Base-by-base conservation (phyloP, 2,113 vertebrate species). In the Albula glossodonta region DNA sequence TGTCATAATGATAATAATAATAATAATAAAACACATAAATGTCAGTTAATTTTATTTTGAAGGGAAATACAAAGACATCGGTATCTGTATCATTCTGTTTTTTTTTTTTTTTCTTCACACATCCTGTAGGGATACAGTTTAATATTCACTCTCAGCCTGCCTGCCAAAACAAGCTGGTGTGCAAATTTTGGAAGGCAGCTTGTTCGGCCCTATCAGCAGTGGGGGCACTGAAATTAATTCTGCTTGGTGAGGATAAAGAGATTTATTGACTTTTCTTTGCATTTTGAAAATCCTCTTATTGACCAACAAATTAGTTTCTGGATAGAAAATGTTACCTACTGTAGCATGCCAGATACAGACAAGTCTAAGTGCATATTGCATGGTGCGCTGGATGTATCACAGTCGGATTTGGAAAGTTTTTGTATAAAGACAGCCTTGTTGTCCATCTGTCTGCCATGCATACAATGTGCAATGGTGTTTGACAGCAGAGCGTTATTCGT, bases 201-300 rank as follows among this genome's bases (percentile, higher is more conserved):
- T 74, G 2, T 51, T 50, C 78, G 22, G 48, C 5, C 13, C 22
- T 77, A 77, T 77, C 22, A 22, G 22, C 70, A 77, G 25, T 77
- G 70, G 70, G 25, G 10, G 31, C 48, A 50, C 41, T 80, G 50
- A 80, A 80, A 49, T 80, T 0, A 22, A 80, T 51, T 79, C 19
- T 31, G 13, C 19, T 80, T 50, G 49, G 11, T 19, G 49, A 51
- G 50, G 19, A 48, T 49, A 5, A 48, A 80, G 3, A 10, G 12
- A 51, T 80, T 31, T 66, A 22, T 66, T 11, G 15, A 80, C 51
- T 80, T 6, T 50, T n/a, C 31, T 80, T 50, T n/a, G 9, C 49
- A 79, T 80, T 19, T 49, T 31, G 5, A 80, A 80, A 80, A 80
- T 80, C 49, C 3, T 80, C 78, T 80, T 50, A 80, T 80, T 80